Conservation (phyloP, 2,888 invertebrate genomes). For the Phytoseiulus persimilis region DNA sequence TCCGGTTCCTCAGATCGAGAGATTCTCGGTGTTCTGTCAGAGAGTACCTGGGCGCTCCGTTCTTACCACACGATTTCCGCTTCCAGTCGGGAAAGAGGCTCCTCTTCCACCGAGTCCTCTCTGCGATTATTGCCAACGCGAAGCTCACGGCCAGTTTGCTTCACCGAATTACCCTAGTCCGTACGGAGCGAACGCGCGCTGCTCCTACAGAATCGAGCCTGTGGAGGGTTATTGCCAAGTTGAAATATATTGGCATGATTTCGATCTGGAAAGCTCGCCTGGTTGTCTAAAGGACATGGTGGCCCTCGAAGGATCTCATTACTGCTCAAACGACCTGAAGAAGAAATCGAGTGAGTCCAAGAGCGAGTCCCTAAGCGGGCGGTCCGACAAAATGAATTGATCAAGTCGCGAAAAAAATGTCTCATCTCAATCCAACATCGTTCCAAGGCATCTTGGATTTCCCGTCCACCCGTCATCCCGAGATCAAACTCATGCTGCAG, state of each 20-base stretch:
- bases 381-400: background rate
- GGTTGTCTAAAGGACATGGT: slow-evolving; percentile 43
- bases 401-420: background rate
- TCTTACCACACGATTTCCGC: background rate
- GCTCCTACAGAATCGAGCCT: slow-evolving; percentile 44
- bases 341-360: slow-evolving; percentile 43
- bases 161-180: slow-evolving; percentile 45
- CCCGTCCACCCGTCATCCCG: slow-evolving; percentile 42
- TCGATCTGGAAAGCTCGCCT: slow-evolving; percentile 43
- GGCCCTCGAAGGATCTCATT: slow-evolving; percentile 42
- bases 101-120: slow-evolving; percentile 42
- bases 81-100: slow-evolving; percentile 36
- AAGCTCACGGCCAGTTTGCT: slow-evolving; percentile 45
- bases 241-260: slow-evolving; percentile 43
- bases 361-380: background rate
- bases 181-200: slow-evolving; percentile 44
- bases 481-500: slow-evolving; percentile 43
- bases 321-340: slow-evolving; percentile 44
- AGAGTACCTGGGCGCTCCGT: no score
- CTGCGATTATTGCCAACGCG: slow-evolving; percentile 45
- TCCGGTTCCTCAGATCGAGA: background rate
- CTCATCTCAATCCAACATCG: background rate
- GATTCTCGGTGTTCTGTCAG: background rate
- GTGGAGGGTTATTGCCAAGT: slow-evolving; percentile 43
- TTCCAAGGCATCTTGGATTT: slow-evolving; percentile 41